phyloP scores from a whole-genome alignment of 1,140 invertebrate species.

The Bombus cullumanus region DNA sequence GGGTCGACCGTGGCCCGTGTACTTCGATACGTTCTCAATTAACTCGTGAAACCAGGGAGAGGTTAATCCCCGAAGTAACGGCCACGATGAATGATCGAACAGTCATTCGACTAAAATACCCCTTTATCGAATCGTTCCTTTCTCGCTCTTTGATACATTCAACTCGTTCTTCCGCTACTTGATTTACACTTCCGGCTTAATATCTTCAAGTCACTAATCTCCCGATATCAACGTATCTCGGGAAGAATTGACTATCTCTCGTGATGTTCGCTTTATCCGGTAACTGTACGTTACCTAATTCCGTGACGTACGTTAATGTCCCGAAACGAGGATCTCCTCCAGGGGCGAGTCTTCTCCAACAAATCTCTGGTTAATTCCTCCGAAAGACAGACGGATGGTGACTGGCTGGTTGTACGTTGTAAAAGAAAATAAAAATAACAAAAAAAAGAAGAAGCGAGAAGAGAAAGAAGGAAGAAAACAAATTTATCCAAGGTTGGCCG shows the following conservation, averaged over 20 bases:
- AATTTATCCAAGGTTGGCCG: conserved; percentile 3
- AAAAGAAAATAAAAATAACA: too few species aligned
- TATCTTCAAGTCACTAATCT: neutral
- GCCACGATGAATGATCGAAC: neutral
- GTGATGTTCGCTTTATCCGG: conserved; percentile 42
- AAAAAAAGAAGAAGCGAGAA: rapidly evolving
- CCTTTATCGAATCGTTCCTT: neutral
- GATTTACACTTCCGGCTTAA: neutral
- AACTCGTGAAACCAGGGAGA: neutral
- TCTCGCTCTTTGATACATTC: too few species aligned
- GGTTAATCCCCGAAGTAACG: neutral
- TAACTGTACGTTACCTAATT: conserved; percentile 55
- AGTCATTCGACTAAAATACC: neutral
- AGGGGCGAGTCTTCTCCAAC: neutral
- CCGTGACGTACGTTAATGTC: conserved; percentile 56
- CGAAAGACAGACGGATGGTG: conserved; percentile 31
- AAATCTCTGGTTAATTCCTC: conserved; percentile 60
- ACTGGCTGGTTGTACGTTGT: neutral
- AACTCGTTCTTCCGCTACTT: neutral
- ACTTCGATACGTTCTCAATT: conserved; percentile 9
- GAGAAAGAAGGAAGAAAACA: neutral
- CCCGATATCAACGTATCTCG: neutral
- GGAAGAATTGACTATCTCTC: too few species aligned
- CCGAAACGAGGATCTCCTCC: conserved; percentile 1
- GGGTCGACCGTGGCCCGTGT: neutral